phyloP scores from a whole-genome alignment of 2,113 vertebrate species.

The Brachyhypopomus gauderio region DNA sequence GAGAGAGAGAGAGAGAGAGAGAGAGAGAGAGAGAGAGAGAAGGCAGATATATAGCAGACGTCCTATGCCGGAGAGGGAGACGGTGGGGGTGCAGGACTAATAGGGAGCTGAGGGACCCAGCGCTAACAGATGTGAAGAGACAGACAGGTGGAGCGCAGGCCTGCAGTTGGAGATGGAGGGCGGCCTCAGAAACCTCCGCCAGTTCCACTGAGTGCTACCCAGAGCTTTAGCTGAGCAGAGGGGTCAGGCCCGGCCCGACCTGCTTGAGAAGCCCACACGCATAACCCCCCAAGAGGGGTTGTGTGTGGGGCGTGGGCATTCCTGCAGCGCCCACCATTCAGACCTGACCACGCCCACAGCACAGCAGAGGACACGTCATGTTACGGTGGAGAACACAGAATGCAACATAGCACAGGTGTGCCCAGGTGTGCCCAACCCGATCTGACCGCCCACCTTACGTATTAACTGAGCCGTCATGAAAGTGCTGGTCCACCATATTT shows the following conservation, averaged over 20 bases:
- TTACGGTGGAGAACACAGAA: background rate
- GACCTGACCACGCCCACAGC: too few species aligned
- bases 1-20: too few species aligned
- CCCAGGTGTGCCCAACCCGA: background rate
- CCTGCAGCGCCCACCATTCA: too few species aligned
- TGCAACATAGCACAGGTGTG: background rate
- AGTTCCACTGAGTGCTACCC: too few species aligned
- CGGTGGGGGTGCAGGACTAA: background rate
- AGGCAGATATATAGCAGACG: background rate
- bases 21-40: background rate
- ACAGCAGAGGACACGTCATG: background rate
- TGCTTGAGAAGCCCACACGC: too few species aligned
- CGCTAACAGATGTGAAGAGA: background rate
- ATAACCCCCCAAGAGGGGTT: too few species aligned
- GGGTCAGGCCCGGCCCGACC: too few species aligned
- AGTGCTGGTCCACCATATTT: background rate
- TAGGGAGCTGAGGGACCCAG: background rate
- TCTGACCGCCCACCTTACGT: constrained; percentile 1
- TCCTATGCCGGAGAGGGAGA: background rate
- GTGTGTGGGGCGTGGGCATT: too few species aligned
- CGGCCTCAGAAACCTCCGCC: too few species aligned
- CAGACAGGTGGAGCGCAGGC: background rate
- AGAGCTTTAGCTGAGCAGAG: too few species aligned
- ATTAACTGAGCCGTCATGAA: constrained; percentile 18
- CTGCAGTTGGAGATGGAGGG: background rate